Percentiles rank a stretch among this genome's conserved stretches.
phyloP scores from a whole-genome alignment of 2,888 invertebrate species.

The Synergus gifuensis region DNA sequence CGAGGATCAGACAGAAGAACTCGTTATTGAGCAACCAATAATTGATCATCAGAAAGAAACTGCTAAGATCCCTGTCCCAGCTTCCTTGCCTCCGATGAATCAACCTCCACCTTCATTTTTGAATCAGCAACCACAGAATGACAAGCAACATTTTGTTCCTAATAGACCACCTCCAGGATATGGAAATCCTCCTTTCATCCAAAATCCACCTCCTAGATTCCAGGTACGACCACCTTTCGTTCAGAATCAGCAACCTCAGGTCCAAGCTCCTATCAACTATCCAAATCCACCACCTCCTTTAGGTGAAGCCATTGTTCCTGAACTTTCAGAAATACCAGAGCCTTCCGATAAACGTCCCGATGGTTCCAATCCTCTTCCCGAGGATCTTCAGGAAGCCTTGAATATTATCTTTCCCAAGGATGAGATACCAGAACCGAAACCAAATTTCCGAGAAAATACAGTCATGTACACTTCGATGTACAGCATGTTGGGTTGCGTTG shows the following conservation, averaged over 20 bases:
- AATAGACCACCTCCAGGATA: slow-evolving; percentile 48
- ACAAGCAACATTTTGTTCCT: not conserved
- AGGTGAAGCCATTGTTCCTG: slow-evolving; percentile 56
- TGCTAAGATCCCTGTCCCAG: slow-evolving; percentile 54
- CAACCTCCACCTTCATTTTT: slow-evolving; percentile 50
- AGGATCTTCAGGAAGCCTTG: slow-evolving; percentile 84
- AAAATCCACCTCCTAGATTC: slow-evolving; percentile 51
- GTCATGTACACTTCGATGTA: slow-evolving; percentile 76
- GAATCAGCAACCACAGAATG: slow-evolving; percentile 4
- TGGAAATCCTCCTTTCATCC: slow-evolving; percentile 42
- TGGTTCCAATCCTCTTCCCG: slow-evolving; percentile 80
- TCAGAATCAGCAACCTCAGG: slow-evolving; percentile 67
- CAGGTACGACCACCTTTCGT: slow-evolving; percentile 54
- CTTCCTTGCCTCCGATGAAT: slow-evolving; percentile 61
- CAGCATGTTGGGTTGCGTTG: slow-evolving; percentile 72
- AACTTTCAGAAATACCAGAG: slow-evolving; percentile 77
- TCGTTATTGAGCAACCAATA: slow-evolving; percentile 71
- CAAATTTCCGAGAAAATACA: slow-evolving; percentile 61
- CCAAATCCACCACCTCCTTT: slow-evolving; percentile 57
- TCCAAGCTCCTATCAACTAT: slow-evolving; percentile 68
- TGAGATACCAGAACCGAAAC: slow-evolving; percentile 63
- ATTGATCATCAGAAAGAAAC: slow-evolving; percentile 53
- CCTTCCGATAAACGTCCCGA: slow-evolving; percentile 76
- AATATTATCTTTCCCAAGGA: slow-evolving; percentile 84
- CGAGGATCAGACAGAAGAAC: slow-evolving; percentile 73